These are phyloP conservation scores for Atta cephalotes DNA, from an alignment of 1,140 invertebrate species.

Conservation along the genomic window DNA sequence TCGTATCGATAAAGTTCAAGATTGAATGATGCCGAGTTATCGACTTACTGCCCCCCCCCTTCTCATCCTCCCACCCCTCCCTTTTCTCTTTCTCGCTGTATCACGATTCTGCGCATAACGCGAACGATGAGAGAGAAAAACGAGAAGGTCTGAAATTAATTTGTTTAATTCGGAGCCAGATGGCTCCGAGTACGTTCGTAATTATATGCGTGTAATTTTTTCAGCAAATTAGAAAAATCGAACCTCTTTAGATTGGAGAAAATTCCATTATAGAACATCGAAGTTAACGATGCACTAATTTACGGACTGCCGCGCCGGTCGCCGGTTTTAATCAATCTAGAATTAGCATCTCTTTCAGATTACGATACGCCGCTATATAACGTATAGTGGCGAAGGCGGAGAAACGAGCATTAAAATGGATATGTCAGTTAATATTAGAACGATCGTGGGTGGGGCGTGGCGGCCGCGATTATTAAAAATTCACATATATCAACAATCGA, in stretches of 20 bases:
- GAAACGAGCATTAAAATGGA: neutral
- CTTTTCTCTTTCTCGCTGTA: neutral
- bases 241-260: neutral
- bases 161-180: slow-evolving; percentile 9
- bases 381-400: neutral
- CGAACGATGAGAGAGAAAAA: neutral
- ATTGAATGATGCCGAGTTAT: slow-evolving; percentile 8
- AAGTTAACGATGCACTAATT: neutral
- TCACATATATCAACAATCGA: slow-evolving; percentile 25
- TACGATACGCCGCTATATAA: neutral
- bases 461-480: slow-evolving; percentile 42
- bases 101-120: slow-evolving; percentile 25
- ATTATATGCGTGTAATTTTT: neutral
- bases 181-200: neutral
- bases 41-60: neutral
- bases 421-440: slow-evolving; percentile 43
- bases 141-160: neutral
- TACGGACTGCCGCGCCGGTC: neutral
- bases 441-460: neutral
- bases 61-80: neutral
- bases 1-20: neutral
- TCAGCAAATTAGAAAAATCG: neutral
- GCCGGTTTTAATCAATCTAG: slow-evolving; percentile 2
- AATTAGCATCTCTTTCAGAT: slow-evolving; percentile 4
- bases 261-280: neutral